Conservation (phyloP, 2,888 invertebrate genomes). For the Teleogryllus oceanicus region DNA sequence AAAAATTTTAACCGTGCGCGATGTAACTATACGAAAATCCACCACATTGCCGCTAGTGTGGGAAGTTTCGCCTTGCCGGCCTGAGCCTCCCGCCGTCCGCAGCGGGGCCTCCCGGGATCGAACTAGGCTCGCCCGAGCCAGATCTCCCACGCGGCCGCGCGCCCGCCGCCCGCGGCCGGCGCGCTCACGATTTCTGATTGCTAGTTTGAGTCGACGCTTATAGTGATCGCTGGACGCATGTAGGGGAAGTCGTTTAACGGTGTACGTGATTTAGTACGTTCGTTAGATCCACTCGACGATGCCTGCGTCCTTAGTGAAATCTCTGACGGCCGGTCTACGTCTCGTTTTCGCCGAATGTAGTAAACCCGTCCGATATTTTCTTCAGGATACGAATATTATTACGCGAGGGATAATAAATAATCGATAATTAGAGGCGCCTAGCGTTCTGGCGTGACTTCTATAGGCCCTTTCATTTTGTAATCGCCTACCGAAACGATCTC, state of each 20-base stretch:
- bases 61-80: neutral
- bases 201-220: too few species aligned
- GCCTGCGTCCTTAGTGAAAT: neutral
- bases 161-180: neutral
- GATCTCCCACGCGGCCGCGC: slow-evolving; percentile 9
- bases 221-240: neutral
- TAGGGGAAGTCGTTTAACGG: slow-evolving; percentile 6
- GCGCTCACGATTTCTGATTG: too few species aligned
- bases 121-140: neutral
- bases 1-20: too few species aligned
- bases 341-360: slow-evolving; percentile 7
- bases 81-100: neutral
- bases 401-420: slow-evolving; percentile 7
- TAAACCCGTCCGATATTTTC: slow-evolving; percentile 18
- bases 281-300: slow-evolving; percentile 2
- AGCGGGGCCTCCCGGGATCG: neutral
- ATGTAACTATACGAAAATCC: too few species aligned
- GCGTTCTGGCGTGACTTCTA: neutral
- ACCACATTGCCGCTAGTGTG: too few species aligned
- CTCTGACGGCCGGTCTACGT: neutral
- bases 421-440: slow-evolving; percentile 8
- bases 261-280: slow-evolving; percentile 3
- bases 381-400: neutral
- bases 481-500: neutral
- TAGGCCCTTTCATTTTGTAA: slow-evolving; percentile 18